A percentile compares a stretch with the other conserved stretches of the same genome.
phyloP scores from a whole-genome alignment of 2,888 invertebrate genomes.

The Rhingia rostrata region DNA sequence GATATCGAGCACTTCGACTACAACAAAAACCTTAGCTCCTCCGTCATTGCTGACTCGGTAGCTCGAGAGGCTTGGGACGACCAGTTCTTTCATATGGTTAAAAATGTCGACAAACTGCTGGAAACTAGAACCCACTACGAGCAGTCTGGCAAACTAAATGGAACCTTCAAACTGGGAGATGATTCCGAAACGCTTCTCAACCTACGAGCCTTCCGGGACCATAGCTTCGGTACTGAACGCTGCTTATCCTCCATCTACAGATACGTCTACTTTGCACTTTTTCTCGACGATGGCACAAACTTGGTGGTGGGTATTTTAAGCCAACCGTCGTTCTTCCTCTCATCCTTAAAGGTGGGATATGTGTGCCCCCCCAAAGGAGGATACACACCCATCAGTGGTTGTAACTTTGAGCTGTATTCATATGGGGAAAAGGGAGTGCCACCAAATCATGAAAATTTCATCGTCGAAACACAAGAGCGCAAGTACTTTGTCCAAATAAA shows the following conservation, averaged over 20 bases:
- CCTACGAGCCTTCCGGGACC: constrained; percentile 89
- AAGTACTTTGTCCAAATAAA: constrained; percentile 86
- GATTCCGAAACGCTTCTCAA: constrained; percentile 83
- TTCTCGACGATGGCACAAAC: constrained; percentile 87
- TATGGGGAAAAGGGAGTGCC: constrained; percentile 88
- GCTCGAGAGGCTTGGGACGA: constrained; percentile 90
- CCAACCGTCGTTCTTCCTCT: constrained; percentile 85
- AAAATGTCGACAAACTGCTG: constrained; percentile 84
- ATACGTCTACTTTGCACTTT: constrained; percentile 91
- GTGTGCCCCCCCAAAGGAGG: constrained; percentile 84
- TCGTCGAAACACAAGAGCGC: constrained; percentile 85
- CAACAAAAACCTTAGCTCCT: constrained; percentile 88
- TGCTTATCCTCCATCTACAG: constrained; percentile 90
- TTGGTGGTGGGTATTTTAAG: constrained; percentile 89
- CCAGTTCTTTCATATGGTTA: constrained; percentile 86
- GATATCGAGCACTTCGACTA: constrained; percentile 88
- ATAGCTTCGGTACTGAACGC: constrained; percentile 89
- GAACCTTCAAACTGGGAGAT: constrained; percentile 84
- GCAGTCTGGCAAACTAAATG: constrained; percentile 88
- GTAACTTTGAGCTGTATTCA: constrained; percentile 86
- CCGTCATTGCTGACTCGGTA: constrained; percentile 88
- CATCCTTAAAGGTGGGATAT: constrained; percentile 87
- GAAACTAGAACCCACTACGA: constrained; percentile 90
- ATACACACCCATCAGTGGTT: constrained; percentile 85
- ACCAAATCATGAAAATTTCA: constrained; percentile 87